phyloP scores from a whole-genome alignment of 2,797 vertebrate species.

The Epinephelus awoara region DNA sequence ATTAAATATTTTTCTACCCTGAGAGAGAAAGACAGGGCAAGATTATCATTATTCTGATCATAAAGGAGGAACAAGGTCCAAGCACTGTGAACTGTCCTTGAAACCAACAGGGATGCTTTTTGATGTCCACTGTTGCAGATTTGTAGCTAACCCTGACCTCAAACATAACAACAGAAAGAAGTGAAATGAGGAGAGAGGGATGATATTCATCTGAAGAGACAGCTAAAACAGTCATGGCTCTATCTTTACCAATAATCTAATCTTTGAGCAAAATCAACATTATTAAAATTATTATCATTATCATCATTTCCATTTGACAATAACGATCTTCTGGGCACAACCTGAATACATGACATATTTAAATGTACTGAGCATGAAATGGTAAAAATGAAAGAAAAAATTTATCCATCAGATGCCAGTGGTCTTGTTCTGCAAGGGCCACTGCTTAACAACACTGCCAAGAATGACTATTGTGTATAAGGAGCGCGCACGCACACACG shows the following conservation, averaged over 20 bases:
- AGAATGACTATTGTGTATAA: constrained; percentile 15
- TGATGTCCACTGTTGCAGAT: neutral
- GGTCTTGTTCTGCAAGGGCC: neutral
- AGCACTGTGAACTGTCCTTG: neutral
- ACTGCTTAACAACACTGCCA: constrained; percentile 19
- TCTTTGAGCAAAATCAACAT: neutral
- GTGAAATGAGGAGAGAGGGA: neutral
- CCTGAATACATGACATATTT: neutral
- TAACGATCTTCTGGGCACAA: neutral
- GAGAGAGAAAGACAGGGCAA: neutral
- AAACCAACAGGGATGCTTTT: neutral
- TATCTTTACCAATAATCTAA: no score
- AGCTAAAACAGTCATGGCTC: neutral
- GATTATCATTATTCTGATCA: neutral
- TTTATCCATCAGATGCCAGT: neutral
- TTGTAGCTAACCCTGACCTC: neutral
- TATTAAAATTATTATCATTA: neutral
- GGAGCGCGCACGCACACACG: constrained; percentile 1
- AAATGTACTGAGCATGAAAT: neutral
- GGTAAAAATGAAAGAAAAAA: constrained; percentile 8
- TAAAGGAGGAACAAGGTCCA: neutral
- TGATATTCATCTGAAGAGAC: neutral
- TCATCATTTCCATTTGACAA: neutral
- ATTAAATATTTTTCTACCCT: neutral
- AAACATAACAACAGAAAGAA: neutral